These are phyloP conservation scores for Keiferia lycopersicella DNA, from an alignment of 2,888 invertebrate species.

Conservation along the genomic window DNA sequence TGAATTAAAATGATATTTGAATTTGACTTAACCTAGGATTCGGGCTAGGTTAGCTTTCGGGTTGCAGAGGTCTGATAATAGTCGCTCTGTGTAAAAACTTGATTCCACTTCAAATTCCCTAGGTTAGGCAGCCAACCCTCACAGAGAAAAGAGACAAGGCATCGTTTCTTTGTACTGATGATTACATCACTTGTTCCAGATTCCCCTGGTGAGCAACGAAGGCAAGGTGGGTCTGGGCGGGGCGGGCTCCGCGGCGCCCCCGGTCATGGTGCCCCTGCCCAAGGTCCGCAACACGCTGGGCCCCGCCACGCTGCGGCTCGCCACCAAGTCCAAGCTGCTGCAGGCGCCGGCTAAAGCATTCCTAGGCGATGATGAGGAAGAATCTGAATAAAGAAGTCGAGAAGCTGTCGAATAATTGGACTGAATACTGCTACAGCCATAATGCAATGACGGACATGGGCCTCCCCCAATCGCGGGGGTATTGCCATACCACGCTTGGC, in stretches of 20 bases:
- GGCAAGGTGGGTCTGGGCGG: constrained; percentile 84
- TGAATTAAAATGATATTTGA: too few relatives aligned
- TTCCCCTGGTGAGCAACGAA: constrained; percentile 81
- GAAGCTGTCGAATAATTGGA: too few relatives aligned
- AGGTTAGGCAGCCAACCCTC: too few relatives aligned
- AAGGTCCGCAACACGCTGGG: constrained; percentile 50
- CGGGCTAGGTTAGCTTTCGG: too few relatives aligned
- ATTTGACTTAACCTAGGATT: too few relatives aligned
- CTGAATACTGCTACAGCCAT: too few relatives aligned
- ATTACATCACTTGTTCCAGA: constrained; percentile 72
- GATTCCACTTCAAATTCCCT: too few relatives aligned
- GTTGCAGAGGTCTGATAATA: too few relatives aligned
- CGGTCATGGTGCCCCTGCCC: constrained; percentile 35
- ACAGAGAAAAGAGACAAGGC: not conserved
- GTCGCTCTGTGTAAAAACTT: too few relatives aligned
- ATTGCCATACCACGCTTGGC: too few relatives aligned
- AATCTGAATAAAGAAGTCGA: constrained; percentile 36
- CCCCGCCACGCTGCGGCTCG: constrained; percentile 61
- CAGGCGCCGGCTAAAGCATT: constrained; percentile 71
- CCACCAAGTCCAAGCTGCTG: constrained; percentile 64
- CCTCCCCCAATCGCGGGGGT: too few relatives aligned
- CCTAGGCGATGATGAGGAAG: constrained; percentile 59
- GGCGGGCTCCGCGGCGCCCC: constrained; percentile 48
- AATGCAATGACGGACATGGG: too few relatives aligned
- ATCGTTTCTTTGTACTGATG: not conserved